Percentiles rank a stretch among this genome's conserved stretches.
These are phyloP conservation scores for Helarctos malayanus DNA, from an alignment of 2,797 vertebrate genomes.

Conservation along the genomic window DNA sequence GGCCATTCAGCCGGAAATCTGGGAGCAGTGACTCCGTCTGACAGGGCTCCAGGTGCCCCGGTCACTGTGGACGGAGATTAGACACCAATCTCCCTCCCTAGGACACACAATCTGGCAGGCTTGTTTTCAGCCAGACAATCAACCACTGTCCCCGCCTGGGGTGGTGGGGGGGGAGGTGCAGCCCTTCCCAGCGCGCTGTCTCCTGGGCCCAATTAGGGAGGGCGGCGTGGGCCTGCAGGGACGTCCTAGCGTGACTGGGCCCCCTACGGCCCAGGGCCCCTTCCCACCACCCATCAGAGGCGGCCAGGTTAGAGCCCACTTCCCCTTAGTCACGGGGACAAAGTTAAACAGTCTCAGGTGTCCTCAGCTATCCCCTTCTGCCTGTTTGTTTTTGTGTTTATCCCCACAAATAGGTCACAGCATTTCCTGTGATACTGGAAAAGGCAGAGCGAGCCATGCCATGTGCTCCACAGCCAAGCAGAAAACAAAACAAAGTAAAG, in stretches of 20 bases:
- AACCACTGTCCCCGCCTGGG: conserved; percentile 84
- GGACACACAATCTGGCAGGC: conserved; percentile 89
- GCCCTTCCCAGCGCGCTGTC: conserved; percentile 49
- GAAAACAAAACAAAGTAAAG: conserved; percentile 26
- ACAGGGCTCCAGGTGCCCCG: conserved; percentile 88
- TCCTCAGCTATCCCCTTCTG: not conserved
- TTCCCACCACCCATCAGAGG: conserved; percentile 25
- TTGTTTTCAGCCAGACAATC: conserved; percentile 90
- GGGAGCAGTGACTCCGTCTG: conserved; percentile 86
- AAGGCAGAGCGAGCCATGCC: not conserved
- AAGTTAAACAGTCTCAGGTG: conserved; percentile 36
- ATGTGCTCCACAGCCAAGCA: not conserved
- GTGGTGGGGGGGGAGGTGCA: not conserved
- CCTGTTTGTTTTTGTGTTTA: conserved; percentile 63
- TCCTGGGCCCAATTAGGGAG: conserved; percentile 33
- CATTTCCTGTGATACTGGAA: not conserved
- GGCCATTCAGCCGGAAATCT: conserved; percentile 90
- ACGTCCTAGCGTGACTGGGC: not conserved
- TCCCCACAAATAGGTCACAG: conserved; percentile 21
- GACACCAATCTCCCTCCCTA: conserved; percentile 86
- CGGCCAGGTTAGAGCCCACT: not conserved
- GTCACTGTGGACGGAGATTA: conserved; percentile 87
- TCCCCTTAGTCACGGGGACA: conserved; percentile 29
- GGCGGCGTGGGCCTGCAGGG: not conserved
- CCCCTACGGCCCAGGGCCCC: not conserved